phyloP scores from a whole-genome alignment of 2,797 vertebrate species.

The Pseudotriccus pelzelni region DNA sequence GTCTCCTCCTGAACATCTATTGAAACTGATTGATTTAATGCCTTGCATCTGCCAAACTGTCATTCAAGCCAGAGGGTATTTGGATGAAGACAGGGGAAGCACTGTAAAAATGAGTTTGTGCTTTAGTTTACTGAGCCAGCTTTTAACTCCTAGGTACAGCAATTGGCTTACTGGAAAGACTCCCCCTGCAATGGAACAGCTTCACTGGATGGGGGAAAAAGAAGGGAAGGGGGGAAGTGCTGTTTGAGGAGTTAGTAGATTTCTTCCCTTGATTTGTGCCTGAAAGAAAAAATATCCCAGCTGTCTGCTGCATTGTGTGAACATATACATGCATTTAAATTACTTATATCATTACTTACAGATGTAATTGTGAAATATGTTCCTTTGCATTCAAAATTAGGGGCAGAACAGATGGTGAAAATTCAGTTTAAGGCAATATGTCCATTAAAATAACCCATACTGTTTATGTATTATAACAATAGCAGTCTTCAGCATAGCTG shows the following conservation, averaged over 20 bases:
- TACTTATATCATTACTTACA: conserved; percentile 84
- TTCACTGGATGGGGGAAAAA: conserved; percentile 6
- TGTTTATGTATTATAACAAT: conserved; percentile 70
- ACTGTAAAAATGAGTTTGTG: conserved; percentile 64
- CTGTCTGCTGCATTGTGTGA: conserved; percentile 76
- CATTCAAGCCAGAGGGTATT: conserved; percentile 74
- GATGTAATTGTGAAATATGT: conserved; percentile 84
- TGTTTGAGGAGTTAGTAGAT: conserved; percentile 41
- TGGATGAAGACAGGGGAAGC: conserved; percentile 66
- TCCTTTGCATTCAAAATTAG: conserved; percentile 79
- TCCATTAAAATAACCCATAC: conserved; percentile 78
- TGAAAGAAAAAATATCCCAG: conserved; percentile 67
- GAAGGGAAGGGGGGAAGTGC: not conserved
- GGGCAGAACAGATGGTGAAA: conserved; percentile 79
- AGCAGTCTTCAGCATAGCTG: conserved; percentile 57
- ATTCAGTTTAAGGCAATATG: conserved; percentile 78
- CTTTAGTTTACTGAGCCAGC: conserved; percentile 60
- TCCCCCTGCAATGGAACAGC: conserved; percentile 22
- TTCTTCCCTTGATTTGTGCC: conserved; percentile 73
- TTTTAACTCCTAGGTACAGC: conserved; percentile 67
- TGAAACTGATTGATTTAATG: conserved; percentile 74
- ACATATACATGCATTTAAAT: conserved; percentile 83
- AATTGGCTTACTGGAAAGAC: conserved; percentile 43
- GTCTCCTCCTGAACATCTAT: conserved; percentile 61
- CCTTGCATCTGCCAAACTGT: conserved; percentile 74